Base-by-base conservation (phyloP, 2,797 vertebrate species). In the Pipistrellus kuhlii region DNA sequence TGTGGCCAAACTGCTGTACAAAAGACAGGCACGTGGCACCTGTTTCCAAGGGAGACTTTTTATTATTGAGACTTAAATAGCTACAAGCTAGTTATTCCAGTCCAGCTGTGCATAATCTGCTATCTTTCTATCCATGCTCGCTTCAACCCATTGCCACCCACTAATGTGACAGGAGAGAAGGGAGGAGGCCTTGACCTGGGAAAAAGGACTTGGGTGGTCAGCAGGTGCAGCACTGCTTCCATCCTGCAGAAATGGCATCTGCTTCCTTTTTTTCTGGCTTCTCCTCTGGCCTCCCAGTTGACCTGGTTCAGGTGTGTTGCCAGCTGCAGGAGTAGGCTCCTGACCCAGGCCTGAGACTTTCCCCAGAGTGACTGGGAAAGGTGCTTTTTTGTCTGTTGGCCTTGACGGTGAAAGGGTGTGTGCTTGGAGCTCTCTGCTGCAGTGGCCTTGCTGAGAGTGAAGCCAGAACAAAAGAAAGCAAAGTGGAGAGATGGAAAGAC, bases 21-120 rank as follows among this genome's bases (percentile, higher is more conserved):
- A 73, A 46, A 51, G 20, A 38, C 2, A 89, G 18, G 25, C 25
- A 8, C 8, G 13, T 17, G 44, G 13, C 32, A n/a, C 51, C 15
- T 51, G 9, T 69, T 77, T 81, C 83, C 48, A 64, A 68, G 25
- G 12, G 62, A 8, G 18, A 30, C 5, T 73, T n/a, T 15, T n/a
- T 48, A 76, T 59, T 46, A 90, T 59, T 38, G 76, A 93, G 32
- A 62, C 38, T 78, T 85, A 51, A 93, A 44, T 41, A 84, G 30
- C 23, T 71, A 80, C 14, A 44, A 23, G 48, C 59, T 46, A 21
- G 23, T n/a, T 35, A 20, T 78, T 55, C 6, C 4, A 69, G 11
- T 17, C 32, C 21, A 66, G 5, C 6, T 80, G 1, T 62, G 18
- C 2, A 66, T 27, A 55, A 35, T 68, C 18, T 30, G 9, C 41